These are phyloP conservation scores for Alsophila aescularia DNA, from an alignment of 2,888 invertebrate genomes.

Conservation along the genomic window DNA sequence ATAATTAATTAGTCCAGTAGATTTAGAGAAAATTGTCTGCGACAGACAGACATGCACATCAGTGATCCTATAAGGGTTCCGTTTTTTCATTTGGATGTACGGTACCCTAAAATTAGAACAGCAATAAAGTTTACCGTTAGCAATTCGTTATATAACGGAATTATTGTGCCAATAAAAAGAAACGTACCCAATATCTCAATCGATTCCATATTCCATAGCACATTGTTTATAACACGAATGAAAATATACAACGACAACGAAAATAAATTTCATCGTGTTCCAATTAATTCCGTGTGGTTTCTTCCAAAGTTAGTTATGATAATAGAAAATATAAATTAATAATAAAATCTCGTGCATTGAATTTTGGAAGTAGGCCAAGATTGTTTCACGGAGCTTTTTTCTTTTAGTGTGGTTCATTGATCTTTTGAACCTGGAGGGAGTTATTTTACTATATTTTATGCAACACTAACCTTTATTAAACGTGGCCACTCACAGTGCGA, in stretches of 20 bases:
- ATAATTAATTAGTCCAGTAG: no score
- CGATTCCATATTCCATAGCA: neutral
- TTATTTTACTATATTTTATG: neutral
- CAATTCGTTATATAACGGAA: no score
- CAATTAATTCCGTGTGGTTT: constrained; percentile 22
- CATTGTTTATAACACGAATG: neutral
- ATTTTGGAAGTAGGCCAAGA: constrained; percentile 6
- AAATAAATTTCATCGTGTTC: constrained; percentile 16
- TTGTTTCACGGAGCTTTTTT: neutral
- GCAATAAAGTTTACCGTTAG: no score
- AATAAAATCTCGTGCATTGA: constrained; percentile 12
- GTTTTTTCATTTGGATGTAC: no score
- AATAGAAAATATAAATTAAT: constrained; percentile 27
- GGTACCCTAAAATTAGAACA: no score
- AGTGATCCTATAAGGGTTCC: no score
- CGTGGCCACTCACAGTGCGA: no score
- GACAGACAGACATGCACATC: no score
- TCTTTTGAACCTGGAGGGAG: neutral
- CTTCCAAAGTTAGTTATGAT: constrained; percentile 23
- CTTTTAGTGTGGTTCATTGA: constrained; percentile 9
- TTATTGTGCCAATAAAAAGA: no score
- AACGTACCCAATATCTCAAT: neutral
- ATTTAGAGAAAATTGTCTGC: no score
- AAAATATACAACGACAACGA: constrained; percentile 3
- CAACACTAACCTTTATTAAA: no score